Percentiles rank a stretch among this genome's conserved stretches.
phyloP scores from a whole-genome alignment of 2,113 vertebrate genomes.

The Limnothrissa miodon region DNA sequence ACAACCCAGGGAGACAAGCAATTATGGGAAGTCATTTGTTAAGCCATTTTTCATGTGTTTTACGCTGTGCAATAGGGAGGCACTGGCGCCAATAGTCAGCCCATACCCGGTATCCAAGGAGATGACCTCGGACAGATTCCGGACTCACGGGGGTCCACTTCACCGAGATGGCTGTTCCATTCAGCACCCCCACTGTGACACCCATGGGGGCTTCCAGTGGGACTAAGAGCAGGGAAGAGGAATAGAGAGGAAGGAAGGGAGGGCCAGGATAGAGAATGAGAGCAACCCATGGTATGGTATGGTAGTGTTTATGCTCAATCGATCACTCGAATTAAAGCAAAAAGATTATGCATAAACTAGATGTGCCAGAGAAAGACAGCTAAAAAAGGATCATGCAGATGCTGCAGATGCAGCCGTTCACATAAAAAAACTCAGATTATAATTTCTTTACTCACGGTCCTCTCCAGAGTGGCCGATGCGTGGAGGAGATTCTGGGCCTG shows the following conservation, averaged over 20 bases:
- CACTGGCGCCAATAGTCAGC: not conserved
- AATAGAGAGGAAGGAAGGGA: not conserved
- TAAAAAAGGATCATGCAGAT: not conserved
- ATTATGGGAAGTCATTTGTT: not conserved
- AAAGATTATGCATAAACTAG: not conserved
- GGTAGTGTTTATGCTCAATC: too few relatives aligned
- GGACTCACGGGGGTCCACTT: constrained; percentile 67
- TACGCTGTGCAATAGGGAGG: not conserved
- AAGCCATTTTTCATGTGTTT: not conserved
- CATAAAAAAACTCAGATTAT: too few relatives aligned
- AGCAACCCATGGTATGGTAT: not conserved
- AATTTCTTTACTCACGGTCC: constrained; percentile 70
- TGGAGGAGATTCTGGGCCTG: constrained; percentile 62
- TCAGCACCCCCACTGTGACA: constrained; percentile 55
- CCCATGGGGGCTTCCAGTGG: constrained; percentile 67
- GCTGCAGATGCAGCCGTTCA: too few relatives aligned
- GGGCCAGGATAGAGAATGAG: not conserved
- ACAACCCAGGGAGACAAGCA: too few relatives aligned
- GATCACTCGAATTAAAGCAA: too few relatives aligned
- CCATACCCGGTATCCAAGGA: constrained; percentile 80
- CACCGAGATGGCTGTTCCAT: constrained; percentile 67
- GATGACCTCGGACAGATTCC: constrained; percentile 70
- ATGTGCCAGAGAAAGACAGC: not conserved
- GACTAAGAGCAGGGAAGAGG: constrained; percentile 54
- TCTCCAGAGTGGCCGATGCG: constrained; percentile 79